Evolutionary conservation across 2,113 vertebrate genomes (phyloP), one percentile per base, ranked within the genome.

Genomic region (Mirounga angustirostris): DNA sequence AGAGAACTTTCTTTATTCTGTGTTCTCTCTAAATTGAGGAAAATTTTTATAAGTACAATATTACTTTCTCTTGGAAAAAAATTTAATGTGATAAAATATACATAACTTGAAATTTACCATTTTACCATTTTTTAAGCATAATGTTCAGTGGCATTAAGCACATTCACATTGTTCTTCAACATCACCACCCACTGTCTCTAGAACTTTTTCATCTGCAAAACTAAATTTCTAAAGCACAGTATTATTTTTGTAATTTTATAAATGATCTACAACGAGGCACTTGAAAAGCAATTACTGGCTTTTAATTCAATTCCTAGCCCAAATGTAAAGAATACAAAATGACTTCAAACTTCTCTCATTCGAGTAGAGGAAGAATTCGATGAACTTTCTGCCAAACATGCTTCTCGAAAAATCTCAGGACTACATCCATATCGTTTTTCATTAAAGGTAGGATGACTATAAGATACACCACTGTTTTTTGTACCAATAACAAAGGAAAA

Each of bases 221-320:
- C 50, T 40, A n/a, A 86, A 81, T 76, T 82, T 89, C 63, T 93
- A 58, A 74, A 71, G 67, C 10, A 36, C 1, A 9, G 1, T 36
- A 61, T 67, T 59, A 59, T 24, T 94, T 89, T 36, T 67, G 18
- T 63, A 71, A 82, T n/a, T 92, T 87, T 65, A 11, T 69, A 86
- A 93, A 76, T 4, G 73, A 85, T 40, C 87, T n/a, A 69, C 33
- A 58, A 59, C 22, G 24, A 76, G 54, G 30, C n/a, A 88, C 36
- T 95, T 91, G 18, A 52, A 92, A 94, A 89, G 69, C 12, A 71
- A 82, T 19, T 33, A 71, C 43, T 85, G 40, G 8, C 52, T 94
- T 96, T 97, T 80, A 54, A 46, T 54, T 91, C 14, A 81, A 71
- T 78, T 94, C 69, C 61, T 84, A 84, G 73, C 22, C 50, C 67